Evolutionary conservation across 2,888 invertebrate species (phyloP).

Genomic region (Sarcophaga rosellei): DNA sequence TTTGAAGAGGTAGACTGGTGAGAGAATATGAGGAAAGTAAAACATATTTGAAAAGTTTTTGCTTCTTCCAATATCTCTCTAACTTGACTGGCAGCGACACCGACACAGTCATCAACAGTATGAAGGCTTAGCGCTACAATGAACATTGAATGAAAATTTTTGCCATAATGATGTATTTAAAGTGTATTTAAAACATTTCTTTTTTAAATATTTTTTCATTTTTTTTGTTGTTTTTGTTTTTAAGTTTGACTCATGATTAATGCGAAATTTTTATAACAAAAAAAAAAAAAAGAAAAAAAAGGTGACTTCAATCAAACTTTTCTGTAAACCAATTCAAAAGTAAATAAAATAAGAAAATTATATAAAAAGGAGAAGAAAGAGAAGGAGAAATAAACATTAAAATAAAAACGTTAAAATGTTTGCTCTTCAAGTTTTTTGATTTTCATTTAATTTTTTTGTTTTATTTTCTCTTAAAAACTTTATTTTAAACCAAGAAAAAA

Average conservation of each 20-base stretch:
- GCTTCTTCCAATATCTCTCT: neutral
- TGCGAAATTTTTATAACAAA: conserved; percentile 8
- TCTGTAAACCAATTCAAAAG: conserved; percentile 48
- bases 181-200: conserved; percentile 49
- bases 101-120: neutral
- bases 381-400: conserved; percentile 16
- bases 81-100: neutral
- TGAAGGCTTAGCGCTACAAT: neutral
- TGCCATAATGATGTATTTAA: conserved; percentile 62
- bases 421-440: conserved; percentile 33
- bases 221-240: neutral
- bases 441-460: neutral
- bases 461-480: neutral
- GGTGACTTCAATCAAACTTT: conserved; percentile 57
- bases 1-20: neutral
- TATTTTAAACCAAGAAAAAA: neutral
- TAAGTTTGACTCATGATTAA: conserved; percentile 57
- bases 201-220: neutral
- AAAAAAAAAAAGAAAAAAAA: conserved; percentile 2
- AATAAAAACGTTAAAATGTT: conserved; percentile 44
- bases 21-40: neutral
- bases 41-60: conserved; percentile 46
- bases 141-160: neutral
- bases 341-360: conserved; percentile 30
- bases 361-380: neutral